Percentiles rank a stretch among this genome's conserved stretches.
Conservation (phyloP, 2,888 invertebrate species). For the Euplagia quadripunctaria region DNA sequence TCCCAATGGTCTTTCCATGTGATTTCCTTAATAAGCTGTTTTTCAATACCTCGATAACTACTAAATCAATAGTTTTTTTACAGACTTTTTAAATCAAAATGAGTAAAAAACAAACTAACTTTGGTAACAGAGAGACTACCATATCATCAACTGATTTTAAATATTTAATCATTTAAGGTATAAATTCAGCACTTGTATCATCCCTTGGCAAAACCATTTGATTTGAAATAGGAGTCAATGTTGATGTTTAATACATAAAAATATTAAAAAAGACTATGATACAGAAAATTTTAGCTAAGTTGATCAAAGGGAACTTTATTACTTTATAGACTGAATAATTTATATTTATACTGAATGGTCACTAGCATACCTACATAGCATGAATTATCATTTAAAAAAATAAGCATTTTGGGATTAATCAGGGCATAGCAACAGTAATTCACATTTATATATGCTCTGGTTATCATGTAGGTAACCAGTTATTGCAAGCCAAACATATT, state of each 20-base stretch:
- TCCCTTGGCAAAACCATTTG: not conserved
- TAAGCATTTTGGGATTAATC: not conserved
- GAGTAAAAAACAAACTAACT: too few species aligned
- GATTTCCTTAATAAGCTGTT: not conserved
- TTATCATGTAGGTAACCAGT: not conserved
- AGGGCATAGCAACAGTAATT: not conserved
- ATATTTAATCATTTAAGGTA: too few species aligned
- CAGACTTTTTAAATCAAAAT: too few species aligned
- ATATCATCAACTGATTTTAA: too few species aligned
- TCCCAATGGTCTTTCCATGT: not conserved
- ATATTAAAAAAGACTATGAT: too few species aligned
- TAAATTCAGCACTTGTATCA: not conserved
- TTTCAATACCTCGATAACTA: not conserved
- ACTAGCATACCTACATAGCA: not conserved
- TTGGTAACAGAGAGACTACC: too few species aligned
- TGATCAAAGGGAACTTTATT: not conserved
- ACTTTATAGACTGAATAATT: not conserved
- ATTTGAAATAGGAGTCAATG: not conserved
- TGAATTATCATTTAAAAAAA: not conserved
- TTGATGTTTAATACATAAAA: not conserved
- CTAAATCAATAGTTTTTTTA: too few species aligned
- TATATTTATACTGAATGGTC: not conserved
- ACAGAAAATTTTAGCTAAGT: not conserved
- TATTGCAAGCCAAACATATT: not conserved
- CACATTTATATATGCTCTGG: not conserved